Conservation (phyloP, 2,113 vertebrate genomes). For the Cheilinus undulatus region DNA sequence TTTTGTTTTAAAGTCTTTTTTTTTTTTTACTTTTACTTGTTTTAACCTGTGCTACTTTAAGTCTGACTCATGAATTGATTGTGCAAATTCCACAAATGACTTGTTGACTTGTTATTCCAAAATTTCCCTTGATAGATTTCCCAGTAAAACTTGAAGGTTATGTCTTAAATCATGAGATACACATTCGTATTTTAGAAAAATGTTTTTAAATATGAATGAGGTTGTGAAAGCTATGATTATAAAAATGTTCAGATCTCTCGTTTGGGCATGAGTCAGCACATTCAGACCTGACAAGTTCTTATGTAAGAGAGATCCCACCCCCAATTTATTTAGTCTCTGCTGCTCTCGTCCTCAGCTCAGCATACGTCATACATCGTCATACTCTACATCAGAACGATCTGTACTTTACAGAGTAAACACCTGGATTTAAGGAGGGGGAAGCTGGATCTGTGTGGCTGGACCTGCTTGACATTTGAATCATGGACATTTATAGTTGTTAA, state of each 20-base stretch:
- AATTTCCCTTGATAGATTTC: too few species aligned
- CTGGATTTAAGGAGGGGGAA: background rate
- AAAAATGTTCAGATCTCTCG: constrained; percentile 3
- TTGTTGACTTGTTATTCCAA: background rate
- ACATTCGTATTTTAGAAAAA: background rate
- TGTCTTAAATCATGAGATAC: too few species aligned
- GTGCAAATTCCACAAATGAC: too few species aligned
- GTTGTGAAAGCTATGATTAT: background rate
- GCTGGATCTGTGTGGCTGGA: background rate
- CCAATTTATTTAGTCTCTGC: background rate
- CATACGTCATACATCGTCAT: background rate
- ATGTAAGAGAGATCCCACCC: background rate
- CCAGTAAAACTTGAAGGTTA: too few species aligned
- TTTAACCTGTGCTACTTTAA: too few species aligned
- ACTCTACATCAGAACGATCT: background rate
- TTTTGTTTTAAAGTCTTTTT: too few species aligned
- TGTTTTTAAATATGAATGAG: background rate
- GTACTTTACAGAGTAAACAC: background rate
- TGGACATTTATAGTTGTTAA: too few species aligned
- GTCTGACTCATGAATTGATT: too few species aligned
- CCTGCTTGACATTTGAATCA: background rate
- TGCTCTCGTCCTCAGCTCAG: background rate
- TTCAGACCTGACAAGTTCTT: constrained; percentile 1
- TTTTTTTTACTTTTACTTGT: too few species aligned
- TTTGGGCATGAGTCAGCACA: constrained; percentile 5